Evolutionary conservation across 2,888 invertebrate genomes (phyloP), one percentile per base, ranked within the genome.

Genomic region (Scaptomyza cyrtandrae): DNA sequence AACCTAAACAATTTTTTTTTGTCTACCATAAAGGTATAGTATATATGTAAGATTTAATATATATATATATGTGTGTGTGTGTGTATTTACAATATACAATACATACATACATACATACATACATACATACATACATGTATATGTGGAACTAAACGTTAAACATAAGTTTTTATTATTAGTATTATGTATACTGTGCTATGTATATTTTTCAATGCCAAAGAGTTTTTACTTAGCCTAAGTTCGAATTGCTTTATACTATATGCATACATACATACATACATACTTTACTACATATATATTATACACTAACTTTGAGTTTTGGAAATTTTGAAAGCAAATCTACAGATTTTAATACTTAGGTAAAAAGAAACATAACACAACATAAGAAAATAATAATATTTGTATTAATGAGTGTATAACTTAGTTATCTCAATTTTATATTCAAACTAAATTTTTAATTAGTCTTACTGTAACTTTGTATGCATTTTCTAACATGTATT

Each of bases 381-480:
- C 24, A 24, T 24, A 67, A 76, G 6, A 29, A 33, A 10, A 10
- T 10, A 9, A 33, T 33, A 33, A 33, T 33, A 33, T 10, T 33
- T 33, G 10, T 61, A 49, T 33, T 35, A 41, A 57, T 24, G 43
- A 57, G 63, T 76, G 70, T 62, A 58, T 66, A 78, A 82, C 76
- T 82, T 82, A 87, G 88, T 87, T 82, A 82, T 85, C 83, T 86
- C 85, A 84, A 84, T 88, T 88, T 81, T 81, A 87, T 73, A 80
- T 85, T 82, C 70, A 74, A 81, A 78, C 76, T 73, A 78, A 67
- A 88, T 85, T 85, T 88, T 85, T 85, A 85, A 85, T 78, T 85
- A 85, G 84, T 76, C 76, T 84, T 66, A 88, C 79, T 86, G 71
- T 84, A 88, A 81, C 84, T 88, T 87, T 82, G 70, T 83, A 83